Evolutionary conservation across 2,797 vertebrate genomes (phyloP), one percentile per base, ranked within the genome.

Genomic region (Sciurus carolinensis): DNA sequence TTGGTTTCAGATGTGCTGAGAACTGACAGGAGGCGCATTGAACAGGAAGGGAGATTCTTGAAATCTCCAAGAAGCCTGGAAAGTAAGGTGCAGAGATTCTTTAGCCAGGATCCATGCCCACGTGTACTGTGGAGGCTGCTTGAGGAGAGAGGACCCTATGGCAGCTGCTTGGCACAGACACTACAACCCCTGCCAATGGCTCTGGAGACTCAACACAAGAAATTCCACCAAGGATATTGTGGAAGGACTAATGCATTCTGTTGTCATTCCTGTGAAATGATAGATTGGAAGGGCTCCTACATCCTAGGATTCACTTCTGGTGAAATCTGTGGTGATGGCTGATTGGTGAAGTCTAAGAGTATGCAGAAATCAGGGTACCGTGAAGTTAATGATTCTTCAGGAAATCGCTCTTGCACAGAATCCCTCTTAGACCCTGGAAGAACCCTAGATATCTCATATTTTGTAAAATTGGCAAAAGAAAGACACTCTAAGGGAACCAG

Each of bases 81-180:
- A 24, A 69, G 14, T 36, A 28, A 20, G 76, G 28, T 7, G 1
- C 1, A 39, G 75, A 47, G 62, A 26, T 52, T 52, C n/a, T 24
- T 59, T 10, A 18, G 8, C 26, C 15, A 24, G 62, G 36, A 75
- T 22, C 36, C 22, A 2, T 0, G 1, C n/a, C 50, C 30, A 36
- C 2, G 1, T 33, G 3, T 3, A 44, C 24, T 3, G 5, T 26
- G 59, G 86, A 33, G 30, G 30, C 44, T 52, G 54, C 86, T 64
- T 0, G 7, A 71, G 64, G 11, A 22, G 1, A 66, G 24, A 30
- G 22, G 22, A n/a, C 6, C 1, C 26, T 8, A 33, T 1, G 6
- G 30, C 20, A 13, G 62, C 33, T 36, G 42, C 50, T 33, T 30
- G 12, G 13, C 33, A 3, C 36, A 76, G 64, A 57, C 11, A 0